Evolutionary conservation across 2,113 vertebrate genomes (phyloP).

Genomic region (Hystrix brachyura): DNA sequence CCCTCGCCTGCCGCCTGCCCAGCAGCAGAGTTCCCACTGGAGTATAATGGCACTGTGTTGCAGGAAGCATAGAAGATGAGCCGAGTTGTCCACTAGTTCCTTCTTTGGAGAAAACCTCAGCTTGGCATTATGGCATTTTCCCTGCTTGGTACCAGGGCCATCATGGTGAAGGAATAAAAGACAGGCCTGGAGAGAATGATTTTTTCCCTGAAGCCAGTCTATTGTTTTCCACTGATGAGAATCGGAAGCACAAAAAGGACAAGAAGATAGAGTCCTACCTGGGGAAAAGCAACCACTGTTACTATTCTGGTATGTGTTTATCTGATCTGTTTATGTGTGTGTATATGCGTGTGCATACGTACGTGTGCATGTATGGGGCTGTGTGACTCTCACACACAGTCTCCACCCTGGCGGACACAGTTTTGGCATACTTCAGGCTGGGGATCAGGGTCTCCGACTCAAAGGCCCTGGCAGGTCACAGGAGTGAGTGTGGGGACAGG

Average conservation of each 20-base stretch:
- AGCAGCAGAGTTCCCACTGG: neutral
- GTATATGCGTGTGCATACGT: too few species aligned
- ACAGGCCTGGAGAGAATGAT: neutral
- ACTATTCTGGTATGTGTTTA: neutral
- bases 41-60: neutral
- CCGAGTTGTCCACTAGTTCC: accelerated
- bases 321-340: neutral
- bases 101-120: accelerated
- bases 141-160: neutral
- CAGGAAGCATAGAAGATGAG: accelerated
- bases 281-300: neutral
- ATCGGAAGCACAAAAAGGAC: neutral
- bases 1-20: neutral
- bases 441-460: neutral
- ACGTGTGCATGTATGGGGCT: too few species aligned
- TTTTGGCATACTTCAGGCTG: neutral
- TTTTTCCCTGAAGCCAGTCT: neutral
- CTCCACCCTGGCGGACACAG: accelerated
- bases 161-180: accelerated
- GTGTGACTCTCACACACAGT: accelerated
- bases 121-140: neutral
- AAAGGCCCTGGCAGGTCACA: accelerated
- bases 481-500: accelerated
- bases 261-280: neutral
- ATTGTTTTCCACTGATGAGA: conserved; percentile 29